These are phyloP conservation scores for Pollimyrus isidori DNA, from an alignment of 2,113 vertebrate species.

Conservation along the genomic window DNA sequence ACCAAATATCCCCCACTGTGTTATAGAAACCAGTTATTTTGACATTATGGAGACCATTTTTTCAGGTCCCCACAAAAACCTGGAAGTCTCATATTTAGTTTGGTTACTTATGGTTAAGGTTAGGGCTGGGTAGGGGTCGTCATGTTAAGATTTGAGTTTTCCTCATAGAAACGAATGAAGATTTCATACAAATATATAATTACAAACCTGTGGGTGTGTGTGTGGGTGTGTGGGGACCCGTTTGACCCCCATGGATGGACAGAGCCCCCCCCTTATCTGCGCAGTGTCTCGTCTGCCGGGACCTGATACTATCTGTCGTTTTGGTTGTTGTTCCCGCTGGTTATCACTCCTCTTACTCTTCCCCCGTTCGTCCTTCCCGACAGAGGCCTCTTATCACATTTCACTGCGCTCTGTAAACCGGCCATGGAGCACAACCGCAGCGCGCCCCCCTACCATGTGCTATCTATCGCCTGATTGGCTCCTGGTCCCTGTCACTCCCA, in stretches of 20 bases:
- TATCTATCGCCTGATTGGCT: background rate
- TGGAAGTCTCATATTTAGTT: no score
- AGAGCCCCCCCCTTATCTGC: background rate
- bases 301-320: background rate
- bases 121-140: no score
- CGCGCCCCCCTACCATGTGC: background rate
- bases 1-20: no score
- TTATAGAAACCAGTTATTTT: no score
- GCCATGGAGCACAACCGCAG: background rate
- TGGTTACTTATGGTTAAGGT: no score
- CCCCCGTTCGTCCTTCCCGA: background rate
- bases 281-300: background rate
- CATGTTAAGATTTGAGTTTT: no score
- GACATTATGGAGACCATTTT: no score
- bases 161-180: no score
- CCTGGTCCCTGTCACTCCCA: background rate
- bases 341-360: conserved; percentile 4
- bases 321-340: background rate
- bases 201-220: background rate
- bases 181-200: no score
- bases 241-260: background rate
- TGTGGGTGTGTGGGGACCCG: background rate
- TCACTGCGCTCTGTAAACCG: background rate
- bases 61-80: no score
- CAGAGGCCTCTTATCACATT: conserved; percentile 10